phyloP scores from a whole-genome alignment of 2,113 vertebrate genomes.

The Ramphastos sulfuratus region DNA sequence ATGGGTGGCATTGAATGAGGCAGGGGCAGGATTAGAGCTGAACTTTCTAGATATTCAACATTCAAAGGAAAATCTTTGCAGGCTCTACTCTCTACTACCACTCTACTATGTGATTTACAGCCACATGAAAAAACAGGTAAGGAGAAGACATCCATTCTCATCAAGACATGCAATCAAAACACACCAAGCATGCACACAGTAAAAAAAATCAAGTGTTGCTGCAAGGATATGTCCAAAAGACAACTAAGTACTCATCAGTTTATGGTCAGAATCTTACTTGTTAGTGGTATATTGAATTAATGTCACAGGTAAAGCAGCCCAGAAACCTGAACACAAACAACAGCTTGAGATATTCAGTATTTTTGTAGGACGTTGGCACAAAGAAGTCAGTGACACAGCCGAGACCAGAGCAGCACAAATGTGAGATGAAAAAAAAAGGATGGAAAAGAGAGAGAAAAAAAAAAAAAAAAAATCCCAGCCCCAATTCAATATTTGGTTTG shows the following conservation, averaged over 20 bases:
- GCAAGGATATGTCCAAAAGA: not conserved
- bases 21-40: not conserved
- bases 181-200: not conserved
- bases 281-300: not conserved
- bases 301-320: not conserved
- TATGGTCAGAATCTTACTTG: not conserved
- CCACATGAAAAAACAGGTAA: not conserved
- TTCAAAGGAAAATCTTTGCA: not conserved
- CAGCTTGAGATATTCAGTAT: not conserved
- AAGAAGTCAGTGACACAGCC: conserved; percentile 34
- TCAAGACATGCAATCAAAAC: not conserved
- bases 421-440: conserved; percentile 35
- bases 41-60: not conserved
- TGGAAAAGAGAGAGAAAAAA: not conserved
- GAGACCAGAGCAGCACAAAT: conserved; percentile 11
- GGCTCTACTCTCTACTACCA: not conserved
- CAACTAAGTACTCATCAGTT: not conserved
- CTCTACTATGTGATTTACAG: not conserved
- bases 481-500: conserved; percentile 55
- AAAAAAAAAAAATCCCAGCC: not conserved
- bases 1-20: fast-evolving
- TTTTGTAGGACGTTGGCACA: not conserved
- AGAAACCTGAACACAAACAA: not conserved
- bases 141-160: not conserved
- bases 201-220: not conserved